Percentiles rank a stretch among this genome's conserved stretches.
Conservation (phyloP, 2,797 vertebrate species). For the Margarornis squamiger region DNA sequence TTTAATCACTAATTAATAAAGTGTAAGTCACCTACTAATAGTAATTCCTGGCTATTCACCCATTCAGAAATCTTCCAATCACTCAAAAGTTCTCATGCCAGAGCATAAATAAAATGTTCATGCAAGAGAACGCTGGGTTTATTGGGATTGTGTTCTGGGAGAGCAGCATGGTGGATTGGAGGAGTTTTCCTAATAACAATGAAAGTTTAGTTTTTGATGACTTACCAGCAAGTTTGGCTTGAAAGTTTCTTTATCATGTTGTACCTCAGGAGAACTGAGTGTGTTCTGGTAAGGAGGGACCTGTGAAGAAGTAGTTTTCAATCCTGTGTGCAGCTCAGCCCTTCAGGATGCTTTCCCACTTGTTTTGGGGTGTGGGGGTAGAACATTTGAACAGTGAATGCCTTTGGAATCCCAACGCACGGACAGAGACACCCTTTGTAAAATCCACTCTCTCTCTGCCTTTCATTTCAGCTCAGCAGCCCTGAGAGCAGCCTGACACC, state of each 20-base stretch:
- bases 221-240: background rate
- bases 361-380: background rate
- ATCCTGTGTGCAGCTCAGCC: background rate
- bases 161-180: background rate
- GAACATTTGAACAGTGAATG: too few relatives aligned
- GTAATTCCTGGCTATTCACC: background rate
- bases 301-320: background rate
- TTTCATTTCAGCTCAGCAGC: slow-evolving; percentile 88
- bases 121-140: background rate
- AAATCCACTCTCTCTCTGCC: background rate
- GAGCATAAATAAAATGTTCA: background rate
- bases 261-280: background rate
- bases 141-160: background rate
- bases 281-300: background rate
- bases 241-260: background rate
- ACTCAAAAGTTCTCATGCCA: background rate
- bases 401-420: background rate
- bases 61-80: background rate
- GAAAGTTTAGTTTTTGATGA: background rate
- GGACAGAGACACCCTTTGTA: background rate
- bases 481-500: slow-evolving; percentile 90
- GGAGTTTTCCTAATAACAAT: background rate
- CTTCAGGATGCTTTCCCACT: background rate
- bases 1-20: background rate
- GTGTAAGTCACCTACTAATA: background rate